These are phyloP conservation scores for Probaryconus sp. DNA, from an alignment of 1,140 invertebrate genomes.

Conservation along the genomic window DNA sequence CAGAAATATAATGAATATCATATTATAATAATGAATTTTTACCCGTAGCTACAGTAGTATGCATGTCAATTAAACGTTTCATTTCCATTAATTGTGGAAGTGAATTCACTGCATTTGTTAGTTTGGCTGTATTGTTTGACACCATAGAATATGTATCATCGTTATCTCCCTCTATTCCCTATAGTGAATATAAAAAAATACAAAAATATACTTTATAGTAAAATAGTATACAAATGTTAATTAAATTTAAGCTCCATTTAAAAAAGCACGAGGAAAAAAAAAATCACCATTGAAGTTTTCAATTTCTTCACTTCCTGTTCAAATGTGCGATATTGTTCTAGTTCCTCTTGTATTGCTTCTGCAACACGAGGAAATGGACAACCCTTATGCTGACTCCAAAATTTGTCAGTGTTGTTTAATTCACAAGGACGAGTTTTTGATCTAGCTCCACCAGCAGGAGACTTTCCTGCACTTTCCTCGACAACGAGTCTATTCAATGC, in stretches of 20 bases:
- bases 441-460: constrained; percentile 80
- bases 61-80: constrained; percentile 98
- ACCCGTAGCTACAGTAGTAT: constrained; percentile 97
- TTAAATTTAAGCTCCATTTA: constrained; percentile 13
- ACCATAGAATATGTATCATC: constrained; percentile 89
- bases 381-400: constrained; percentile 96
- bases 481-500: constrained; percentile 92
- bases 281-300: constrained; percentile 90
- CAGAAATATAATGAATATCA: constrained; percentile 21
- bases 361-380: constrained; percentile 98
- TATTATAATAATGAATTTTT: constrained; percentile 49
- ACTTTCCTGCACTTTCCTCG: constrained; percentile 83
- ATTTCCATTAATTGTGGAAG: constrained; percentile 97
- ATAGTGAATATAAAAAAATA: constrained; percentile 7
- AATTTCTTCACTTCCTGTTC: constrained; percentile 98
- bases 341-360: constrained; percentile 98
- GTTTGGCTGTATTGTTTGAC: constrained; percentile 94
- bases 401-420: constrained; percentile 90
- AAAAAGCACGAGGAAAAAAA: too few species aligned
- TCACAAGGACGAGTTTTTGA: constrained; percentile 94
- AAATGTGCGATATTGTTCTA: constrained; percentile 94
- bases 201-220: constrained; percentile 8
- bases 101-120: constrained; percentile 96
- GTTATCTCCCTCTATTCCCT: constrained; percentile 87
- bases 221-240: constrained; percentile 14